phyloP scores from a whole-genome alignment of 2,113 vertebrate species.

The Lagenorhynchus albirostris region DNA sequence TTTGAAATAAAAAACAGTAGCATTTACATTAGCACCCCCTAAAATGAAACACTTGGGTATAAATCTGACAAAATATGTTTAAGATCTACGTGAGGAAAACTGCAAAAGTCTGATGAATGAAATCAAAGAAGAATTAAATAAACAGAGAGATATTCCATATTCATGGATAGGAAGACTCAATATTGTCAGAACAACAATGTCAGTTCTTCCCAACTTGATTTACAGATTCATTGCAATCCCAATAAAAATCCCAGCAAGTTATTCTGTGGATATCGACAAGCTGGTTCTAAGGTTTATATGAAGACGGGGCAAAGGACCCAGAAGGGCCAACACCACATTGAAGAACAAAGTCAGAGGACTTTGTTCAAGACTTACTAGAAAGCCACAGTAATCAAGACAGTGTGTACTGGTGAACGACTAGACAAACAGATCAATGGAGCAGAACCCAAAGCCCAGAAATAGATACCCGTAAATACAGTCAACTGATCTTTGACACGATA shows the following conservation, averaged over 20 bases:
- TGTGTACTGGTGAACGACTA: neutral
- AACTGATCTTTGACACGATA: neutral
- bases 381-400: neutral
- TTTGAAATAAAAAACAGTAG: neutral
- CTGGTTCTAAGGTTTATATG: neutral
- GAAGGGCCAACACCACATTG: fast-evolving
- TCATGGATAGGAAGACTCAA: neutral
- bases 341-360: neutral
- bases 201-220: neutral
- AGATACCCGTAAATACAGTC: neutral
- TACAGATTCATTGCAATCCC: neutral
- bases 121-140: neutral
- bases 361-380: neutral
- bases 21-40: too few relatives aligned
- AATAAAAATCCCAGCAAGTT: neutral
- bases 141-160: neutral
- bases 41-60: neutral
- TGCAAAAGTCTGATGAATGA: neutral
- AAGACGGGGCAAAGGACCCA: too few relatives aligned
- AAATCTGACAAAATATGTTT: neutral
- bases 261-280: neutral
- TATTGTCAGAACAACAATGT: neutral
- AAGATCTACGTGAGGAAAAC: neutral
- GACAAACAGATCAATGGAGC: neutral
- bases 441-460: neutral